Evolutionary conservation across 1,140 invertebrate species (phyloP), one percentile per base, ranked within the genome.

Genomic region (Papilio xuthus): DNA sequence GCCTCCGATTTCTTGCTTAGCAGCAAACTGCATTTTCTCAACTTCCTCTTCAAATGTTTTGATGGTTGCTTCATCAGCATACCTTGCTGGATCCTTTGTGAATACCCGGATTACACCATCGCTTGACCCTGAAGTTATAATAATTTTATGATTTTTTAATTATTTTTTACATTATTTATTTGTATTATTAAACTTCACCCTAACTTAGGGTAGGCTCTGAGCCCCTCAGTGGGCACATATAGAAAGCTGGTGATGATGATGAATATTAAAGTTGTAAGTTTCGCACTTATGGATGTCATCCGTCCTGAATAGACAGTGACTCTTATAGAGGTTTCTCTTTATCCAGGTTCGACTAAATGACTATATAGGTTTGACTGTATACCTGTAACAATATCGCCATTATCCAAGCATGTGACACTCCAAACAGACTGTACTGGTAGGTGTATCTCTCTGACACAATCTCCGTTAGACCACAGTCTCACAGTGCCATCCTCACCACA

Each of bases 361-460:
- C 23, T 26, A 28, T 63, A 6, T 6, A 4, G 41, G 4, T 26
- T 41, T 20, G 56, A 79, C 37, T 56, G 47, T 9, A 44, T 82
- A 86, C 98, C 99, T 80, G 97, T 96, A n/a, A 97, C 97, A 87
- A 99, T 96, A 93, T 99, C 98, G 13, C 96, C 97, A 94, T 99
- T 99, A 4, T 94, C 85, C 20, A 99, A 90, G 78, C 96, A 95
- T 76, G 96, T 95, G 0, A 99, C 96, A 70, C 96, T 96, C 99
- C 99, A 99, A 9, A 99, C 96, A 26, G 98, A 98, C 75, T 97
- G 96, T 1, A 97, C 96, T 0, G 99, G 98, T 74, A 99, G 94
- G 18, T 95, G 88, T 37, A 99, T 96, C 0, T 97, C 96, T 85
- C 98, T 96, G 37, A 94, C 88, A 84, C 96, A 95, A 73, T 96